phyloP scores from a whole-genome alignment of 1,140 invertebrate genomes.

The Lucilia cuprina region DNA sequence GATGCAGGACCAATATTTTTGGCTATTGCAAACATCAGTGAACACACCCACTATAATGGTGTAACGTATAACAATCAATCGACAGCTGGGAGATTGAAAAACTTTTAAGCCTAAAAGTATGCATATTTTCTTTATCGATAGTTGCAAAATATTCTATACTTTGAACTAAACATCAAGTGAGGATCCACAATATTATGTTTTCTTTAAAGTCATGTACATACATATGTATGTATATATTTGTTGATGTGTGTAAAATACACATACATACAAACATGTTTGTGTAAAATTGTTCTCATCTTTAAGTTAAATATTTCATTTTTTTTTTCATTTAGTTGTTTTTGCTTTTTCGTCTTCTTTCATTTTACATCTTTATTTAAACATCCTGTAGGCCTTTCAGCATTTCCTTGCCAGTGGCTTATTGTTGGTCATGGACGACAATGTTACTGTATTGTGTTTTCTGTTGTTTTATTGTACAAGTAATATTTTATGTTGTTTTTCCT shows the following conservation, averaged over 20 bases:
- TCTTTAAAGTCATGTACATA: too few relatives aligned
- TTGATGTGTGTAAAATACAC: background rate
- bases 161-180: background rate
- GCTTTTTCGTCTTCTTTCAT: background rate
- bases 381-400: background rate
- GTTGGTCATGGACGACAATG: conserved; percentile 7
- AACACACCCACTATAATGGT: too few relatives aligned
- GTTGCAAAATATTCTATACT: background rate
- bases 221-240: background rate
- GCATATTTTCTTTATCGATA: background rate
- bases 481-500: background rate
- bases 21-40: too few relatives aligned
- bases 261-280: background rate
- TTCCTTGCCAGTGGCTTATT: background rate
- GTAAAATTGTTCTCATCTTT: background rate
- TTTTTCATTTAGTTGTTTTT: background rate
- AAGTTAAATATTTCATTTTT: background rate
- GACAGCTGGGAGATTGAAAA: too few relatives aligned
- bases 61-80: too few relatives aligned
- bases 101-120: background rate
- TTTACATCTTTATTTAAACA: background rate
- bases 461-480: background rate
- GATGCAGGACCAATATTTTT: too few relatives aligned
- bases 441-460: background rate
- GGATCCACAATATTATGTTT: background rate